A percentile compares a stretch with the other conserved stretches of the same genome.
phyloP scores from a whole-genome alignment of 2,113 vertebrate species.

The Saiga tatarica region DNA sequence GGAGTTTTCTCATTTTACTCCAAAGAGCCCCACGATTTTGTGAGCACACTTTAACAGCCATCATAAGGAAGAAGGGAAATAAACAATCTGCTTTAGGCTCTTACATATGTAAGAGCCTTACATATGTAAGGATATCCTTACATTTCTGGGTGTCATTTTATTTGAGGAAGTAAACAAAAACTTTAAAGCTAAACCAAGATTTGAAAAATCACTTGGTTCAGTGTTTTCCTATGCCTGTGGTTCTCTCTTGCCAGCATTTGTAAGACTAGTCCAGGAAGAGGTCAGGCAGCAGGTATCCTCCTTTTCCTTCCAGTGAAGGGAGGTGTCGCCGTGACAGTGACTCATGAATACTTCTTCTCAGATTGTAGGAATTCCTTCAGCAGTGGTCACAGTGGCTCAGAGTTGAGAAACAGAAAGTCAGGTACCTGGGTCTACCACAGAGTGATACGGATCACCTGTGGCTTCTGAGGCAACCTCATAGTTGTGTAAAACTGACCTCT shows the following conservation, averaged over 20 bases:
- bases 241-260: neutral
- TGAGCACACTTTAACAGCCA: neutral
- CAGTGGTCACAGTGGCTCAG: neutral
- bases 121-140: neutral
- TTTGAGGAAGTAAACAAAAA: neutral
- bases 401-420: neutral
- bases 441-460: neutral
- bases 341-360: neutral
- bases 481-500: neutral
- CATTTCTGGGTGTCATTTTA: neutral
- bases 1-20: neutral
- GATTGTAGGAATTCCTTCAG: neutral
- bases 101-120: too few species aligned
- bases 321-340: neutral
- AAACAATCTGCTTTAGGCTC: too few species aligned
- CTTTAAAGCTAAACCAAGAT: neutral
- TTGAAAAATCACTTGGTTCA: neutral
- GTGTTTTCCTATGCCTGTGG: neutral
- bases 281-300: neutral
- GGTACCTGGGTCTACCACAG: too few species aligned
- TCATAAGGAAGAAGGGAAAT: neutral
- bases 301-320: neutral
- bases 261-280: neutral
- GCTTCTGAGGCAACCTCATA: neutral
- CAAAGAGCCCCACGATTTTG: neutral